Percentiles rank a stretch among this genome's conserved stretches.
These are phyloP conservation scores for Meandrusa payeni DNA, from an alignment of 2,888 invertebrate genomes.

Conservation along the genomic window DNA sequence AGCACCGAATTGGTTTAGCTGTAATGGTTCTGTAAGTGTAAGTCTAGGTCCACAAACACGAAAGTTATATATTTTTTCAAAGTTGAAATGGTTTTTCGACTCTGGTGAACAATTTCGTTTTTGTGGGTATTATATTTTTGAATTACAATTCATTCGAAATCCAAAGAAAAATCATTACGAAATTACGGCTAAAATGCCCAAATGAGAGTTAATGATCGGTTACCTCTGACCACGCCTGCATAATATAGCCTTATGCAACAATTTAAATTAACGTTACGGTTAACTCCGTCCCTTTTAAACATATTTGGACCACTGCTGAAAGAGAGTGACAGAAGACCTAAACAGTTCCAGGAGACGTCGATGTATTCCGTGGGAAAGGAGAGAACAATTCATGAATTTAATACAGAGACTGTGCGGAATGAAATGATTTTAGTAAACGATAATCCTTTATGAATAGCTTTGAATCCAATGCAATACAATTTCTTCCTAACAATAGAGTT, in stretches of 20 bases:
- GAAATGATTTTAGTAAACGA: slow-evolving; percentile 4
- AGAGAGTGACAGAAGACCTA: slow-evolving; percentile 39
- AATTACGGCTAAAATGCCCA: slow-evolving; percentile 60
- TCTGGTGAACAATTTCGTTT: too few species aligned
- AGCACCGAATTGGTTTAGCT: too few species aligned
- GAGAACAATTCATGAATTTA: slow-evolving; percentile 22
- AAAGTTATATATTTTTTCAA: too few species aligned
- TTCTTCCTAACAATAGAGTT: too few species aligned
- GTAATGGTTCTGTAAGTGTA: too few species aligned
- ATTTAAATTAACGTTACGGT: slow-evolving; percentile 49
- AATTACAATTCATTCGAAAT: slow-evolving; percentile 10
- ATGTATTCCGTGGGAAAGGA: slow-evolving; percentile 53
- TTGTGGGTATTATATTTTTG: not conserved
- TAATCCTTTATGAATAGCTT: slow-evolving; percentile 9
- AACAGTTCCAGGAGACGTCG: slow-evolving; percentile 31
- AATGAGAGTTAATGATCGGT: slow-evolving; percentile 69
- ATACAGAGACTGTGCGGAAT: slow-evolving; percentile 2
- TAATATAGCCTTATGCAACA: slow-evolving; percentile 54
- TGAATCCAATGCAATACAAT: too few species aligned
- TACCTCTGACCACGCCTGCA: slow-evolving; percentile 60
- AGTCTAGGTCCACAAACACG: too few species aligned
- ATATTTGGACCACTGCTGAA: slow-evolving; percentile 21
- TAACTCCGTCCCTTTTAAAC: slow-evolving; percentile 43
- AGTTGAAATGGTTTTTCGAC: too few species aligned
- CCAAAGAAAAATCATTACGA: slow-evolving; percentile 51